Percentiles rank a stretch among this genome's conserved stretches.
Conservation (phyloP, 1,140 invertebrate species). For the Reticulitermes speratus region DNA sequence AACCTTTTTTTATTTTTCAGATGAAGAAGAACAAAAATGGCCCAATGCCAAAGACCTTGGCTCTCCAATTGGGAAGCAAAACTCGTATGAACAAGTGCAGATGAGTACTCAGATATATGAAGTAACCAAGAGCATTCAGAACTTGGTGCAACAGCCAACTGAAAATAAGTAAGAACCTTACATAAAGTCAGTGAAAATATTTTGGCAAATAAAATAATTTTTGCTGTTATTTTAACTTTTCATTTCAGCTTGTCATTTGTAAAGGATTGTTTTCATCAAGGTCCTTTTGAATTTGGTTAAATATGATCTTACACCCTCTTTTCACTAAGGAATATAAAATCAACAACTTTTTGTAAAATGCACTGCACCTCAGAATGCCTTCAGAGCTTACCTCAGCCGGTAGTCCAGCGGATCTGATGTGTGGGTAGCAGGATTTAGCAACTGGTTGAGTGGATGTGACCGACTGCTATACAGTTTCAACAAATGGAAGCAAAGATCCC, state of each 20-base stretch:
- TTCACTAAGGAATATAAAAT: not conserved
- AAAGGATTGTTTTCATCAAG: too few relatives aligned
- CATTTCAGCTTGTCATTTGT: not conserved
- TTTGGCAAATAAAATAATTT: not conserved
- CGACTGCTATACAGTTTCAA: constrained; percentile 70
- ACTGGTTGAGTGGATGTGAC: constrained; percentile 62
- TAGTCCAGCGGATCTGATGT: constrained; percentile 81
- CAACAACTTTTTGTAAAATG: constrained; percentile 1
- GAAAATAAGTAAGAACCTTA: constrained; percentile 35
- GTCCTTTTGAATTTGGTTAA: too few relatives aligned
- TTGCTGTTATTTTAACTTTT: not conserved
- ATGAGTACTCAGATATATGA: constrained; percentile 60
- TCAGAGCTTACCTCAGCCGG: constrained; percentile 59
- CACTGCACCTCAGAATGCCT: not conserved
- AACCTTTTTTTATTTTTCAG: constrained; percentile 62
- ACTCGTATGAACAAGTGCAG: constrained; percentile 62
- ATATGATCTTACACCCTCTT: too few relatives aligned
- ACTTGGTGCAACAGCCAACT: constrained; percentile 74
- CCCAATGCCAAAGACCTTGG: constrained; percentile 82
- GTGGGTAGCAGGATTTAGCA: constrained; percentile 74
- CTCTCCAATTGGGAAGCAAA: constrained; percentile 84
- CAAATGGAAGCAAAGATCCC: constrained; percentile 81
- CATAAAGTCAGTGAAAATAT: not conserved
- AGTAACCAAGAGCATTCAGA: constrained; percentile 69
- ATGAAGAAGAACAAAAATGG: constrained; percentile 82